phyloP scores from a whole-genome alignment of 2,797 vertebrate genomes.

The Melanotaenia nigrans region DNA sequence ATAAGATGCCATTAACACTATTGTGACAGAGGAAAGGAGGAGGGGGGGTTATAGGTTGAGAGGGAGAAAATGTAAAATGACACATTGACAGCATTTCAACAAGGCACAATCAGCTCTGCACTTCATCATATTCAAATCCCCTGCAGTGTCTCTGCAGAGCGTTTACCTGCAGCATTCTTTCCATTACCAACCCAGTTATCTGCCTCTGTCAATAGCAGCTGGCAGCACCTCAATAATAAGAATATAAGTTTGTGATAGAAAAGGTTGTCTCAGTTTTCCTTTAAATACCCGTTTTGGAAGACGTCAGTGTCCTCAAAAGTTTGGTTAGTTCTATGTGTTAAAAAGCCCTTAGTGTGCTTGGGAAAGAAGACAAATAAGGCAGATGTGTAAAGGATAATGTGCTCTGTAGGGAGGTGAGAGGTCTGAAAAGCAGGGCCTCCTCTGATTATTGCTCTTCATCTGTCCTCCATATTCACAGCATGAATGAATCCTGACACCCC shows the following conservation, averaged over 20 bases:
- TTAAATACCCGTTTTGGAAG: slow-evolving; percentile 50
- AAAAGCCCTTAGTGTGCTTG: slow-evolving; percentile 41
- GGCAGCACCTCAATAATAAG: slow-evolving; percentile 47
- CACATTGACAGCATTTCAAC: slow-evolving; percentile 60
- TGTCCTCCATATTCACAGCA: slow-evolving; percentile 62
- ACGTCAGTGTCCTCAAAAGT: slow-evolving; percentile 64
- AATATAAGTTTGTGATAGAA: slow-evolving; percentile 55
- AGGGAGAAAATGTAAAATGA: slow-evolving; percentile 46
- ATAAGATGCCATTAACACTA: slow-evolving; percentile 27
- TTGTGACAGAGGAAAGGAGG: neutral
- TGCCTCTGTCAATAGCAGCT: slow-evolving; percentile 63
- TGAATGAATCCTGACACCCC: slow-evolving; percentile 47
- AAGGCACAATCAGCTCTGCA: slow-evolving; percentile 48
- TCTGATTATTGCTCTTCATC: slow-evolving; percentile 65
- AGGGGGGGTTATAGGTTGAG: slow-evolving; percentile 5
- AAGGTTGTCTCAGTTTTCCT: slow-evolving; percentile 59
- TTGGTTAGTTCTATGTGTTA: slow-evolving; percentile 53
- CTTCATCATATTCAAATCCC: slow-evolving; percentile 63
- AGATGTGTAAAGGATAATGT: slow-evolving; percentile 70
- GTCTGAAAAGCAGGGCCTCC: slow-evolving; percentile 55
- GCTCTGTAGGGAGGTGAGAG: slow-evolving; percentile 56
- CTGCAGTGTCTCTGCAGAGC: slow-evolving; percentile 33
- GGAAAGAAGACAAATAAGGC: slow-evolving; percentile 62
- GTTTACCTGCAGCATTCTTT: slow-evolving; percentile 56
- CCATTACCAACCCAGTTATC: slow-evolving; percentile 70